Percentiles rank a stretch among this genome's conserved stretches.
These are phyloP conservation scores for Acropora tenuis DNA, from an alignment of 64 coral and sea anemone genomes.

Conservation along the genomic window DNA sequence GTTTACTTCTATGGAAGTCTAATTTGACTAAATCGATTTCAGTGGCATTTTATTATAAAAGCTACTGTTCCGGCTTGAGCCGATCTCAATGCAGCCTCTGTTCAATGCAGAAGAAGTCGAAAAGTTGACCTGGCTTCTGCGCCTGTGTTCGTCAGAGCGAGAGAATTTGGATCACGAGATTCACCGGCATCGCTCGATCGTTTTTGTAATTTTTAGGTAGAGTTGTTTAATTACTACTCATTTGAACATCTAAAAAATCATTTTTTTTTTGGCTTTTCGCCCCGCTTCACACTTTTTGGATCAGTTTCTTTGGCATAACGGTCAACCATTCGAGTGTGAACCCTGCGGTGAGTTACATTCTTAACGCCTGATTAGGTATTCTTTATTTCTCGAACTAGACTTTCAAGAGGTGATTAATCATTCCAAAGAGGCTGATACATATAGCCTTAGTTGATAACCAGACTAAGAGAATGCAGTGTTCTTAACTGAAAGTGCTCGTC, in stretches of 20 bases:
- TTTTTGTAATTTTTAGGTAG: neutral
- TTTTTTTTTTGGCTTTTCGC: neutral
- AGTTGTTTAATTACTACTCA: neutral
- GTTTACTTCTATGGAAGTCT: constrained; percentile 6
- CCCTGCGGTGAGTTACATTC: neutral
- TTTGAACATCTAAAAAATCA: neutral
- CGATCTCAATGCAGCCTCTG: neutral
- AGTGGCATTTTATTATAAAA: neutral
- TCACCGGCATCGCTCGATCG: neutral
- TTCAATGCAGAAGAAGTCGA: no score
- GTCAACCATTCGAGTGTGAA: neutral
- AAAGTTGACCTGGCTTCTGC: neutral
- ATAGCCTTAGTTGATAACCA: neutral
- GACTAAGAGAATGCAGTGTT: neutral
- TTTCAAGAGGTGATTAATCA: constrained; percentile 30
- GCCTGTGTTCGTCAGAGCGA: neutral
- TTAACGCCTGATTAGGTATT: neutral
- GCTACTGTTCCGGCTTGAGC: neutral
- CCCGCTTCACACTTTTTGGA: neutral
- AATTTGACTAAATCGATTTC: constrained; percentile 36
- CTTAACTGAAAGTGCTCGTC: neutral
- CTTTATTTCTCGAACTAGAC: neutral
- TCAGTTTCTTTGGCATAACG: neutral
- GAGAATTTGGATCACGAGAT: neutral
- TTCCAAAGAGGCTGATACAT: neutral